Base-by-base conservation (phyloP, 2,113 vertebrate genomes). In the Pelvicachromis taeniatus region DNA sequence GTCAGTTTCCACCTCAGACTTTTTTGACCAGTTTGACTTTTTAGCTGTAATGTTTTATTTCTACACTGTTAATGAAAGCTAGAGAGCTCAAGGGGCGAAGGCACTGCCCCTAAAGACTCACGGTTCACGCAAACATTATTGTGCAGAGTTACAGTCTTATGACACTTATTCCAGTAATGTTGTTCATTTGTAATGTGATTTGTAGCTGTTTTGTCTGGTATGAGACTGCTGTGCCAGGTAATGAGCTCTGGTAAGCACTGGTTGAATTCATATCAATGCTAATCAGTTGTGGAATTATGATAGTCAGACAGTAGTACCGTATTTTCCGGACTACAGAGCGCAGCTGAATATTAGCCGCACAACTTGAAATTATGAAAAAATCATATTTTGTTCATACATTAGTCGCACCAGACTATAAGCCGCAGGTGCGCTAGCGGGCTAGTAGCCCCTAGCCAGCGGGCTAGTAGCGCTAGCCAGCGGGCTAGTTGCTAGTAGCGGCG, bases 71-170 rank as follows among this genome's bases (percentile, higher is more conserved):
- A 59, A 59, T 33, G 8, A 59, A 59, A 33, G 56, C 56, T 59
- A 59, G 29, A 33, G 14, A 31, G 56, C 26, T 59, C 26, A 59
- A 10, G 56, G 56, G 56, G 56, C 9, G 2, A 59, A 26, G 6
- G 14, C 2, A 59, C 0, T 59, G 1, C 10, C 29, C 56, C 29
- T n/a, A 59, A 31, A 0, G 8, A 59, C 29, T 31, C 3, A 6
- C 4, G 1, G 29, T 33, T 59, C 8, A 59, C 56, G 31, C 14
- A 31, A 0, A 31, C 0, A 59, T 0, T 0, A 59, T 6, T 59
- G 16, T 19, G 56, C 29, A 10, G 29, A 59, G 29, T 19, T 0
- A 59, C 14, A 33, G 0, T 29, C 17, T 59, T 33, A 6, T 6
- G 19, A 4, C 56, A 59, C 29, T 59, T 4, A 4, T 59, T 33